These are phyloP conservation scores for Plestiodon gilberti DNA, from an alignment of 2,113 vertebrate species.

Conservation along the genomic window DNA sequence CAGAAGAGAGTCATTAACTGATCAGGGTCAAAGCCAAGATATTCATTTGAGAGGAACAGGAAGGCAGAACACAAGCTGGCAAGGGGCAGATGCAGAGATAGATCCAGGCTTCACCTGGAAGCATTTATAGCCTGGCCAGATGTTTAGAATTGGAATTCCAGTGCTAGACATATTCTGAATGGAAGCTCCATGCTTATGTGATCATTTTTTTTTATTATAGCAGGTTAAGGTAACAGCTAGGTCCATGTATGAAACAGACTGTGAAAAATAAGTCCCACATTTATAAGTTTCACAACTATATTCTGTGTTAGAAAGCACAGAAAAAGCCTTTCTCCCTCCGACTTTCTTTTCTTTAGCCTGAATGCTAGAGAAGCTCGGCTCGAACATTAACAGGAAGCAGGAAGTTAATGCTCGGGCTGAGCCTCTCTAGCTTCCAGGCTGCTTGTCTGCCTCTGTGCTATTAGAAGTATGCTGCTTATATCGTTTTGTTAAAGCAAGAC, in stretches of 20 bases:
- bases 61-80: background rate
- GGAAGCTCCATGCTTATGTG: background rate
- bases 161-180: background rate
- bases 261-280: background rate
- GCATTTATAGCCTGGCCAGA: background rate
- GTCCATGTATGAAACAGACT: too few relatives aligned
- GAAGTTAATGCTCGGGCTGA: too few relatives aligned
- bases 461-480: too few relatives aligned
- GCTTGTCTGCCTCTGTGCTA: too few relatives aligned
- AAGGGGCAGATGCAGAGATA: background rate
- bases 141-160: background rate
- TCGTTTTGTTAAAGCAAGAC: too few relatives aligned
- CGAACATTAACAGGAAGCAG: too few relatives aligned
- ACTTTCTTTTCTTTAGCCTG: background rate
- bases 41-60: background rate
- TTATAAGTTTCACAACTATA: background rate
- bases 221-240: too few relatives aligned
- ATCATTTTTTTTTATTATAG: background rate
- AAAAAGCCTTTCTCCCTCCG: background rate
- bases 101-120: background rate
- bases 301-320: background rate
- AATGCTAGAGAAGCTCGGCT: too few relatives aligned
- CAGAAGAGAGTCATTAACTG: background rate
- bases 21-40: background rate
- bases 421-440: too few relatives aligned